Percentiles rank a stretch among this genome's conserved stretches.
Conservation (phyloP, 2,888 invertebrate genomes). For the Rhogogaster chlorosoma region DNA sequence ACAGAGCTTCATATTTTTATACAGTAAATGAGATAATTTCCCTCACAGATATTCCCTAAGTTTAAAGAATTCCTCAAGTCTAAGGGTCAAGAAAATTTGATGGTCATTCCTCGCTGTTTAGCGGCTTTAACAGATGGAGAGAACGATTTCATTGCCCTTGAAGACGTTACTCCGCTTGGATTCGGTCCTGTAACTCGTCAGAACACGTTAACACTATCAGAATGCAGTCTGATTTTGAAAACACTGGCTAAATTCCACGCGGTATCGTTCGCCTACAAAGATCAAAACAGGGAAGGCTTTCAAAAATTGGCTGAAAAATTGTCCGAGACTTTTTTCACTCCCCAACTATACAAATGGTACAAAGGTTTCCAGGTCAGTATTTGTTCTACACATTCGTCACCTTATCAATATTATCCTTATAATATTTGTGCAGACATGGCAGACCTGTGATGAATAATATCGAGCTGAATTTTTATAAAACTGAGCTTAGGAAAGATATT, state of each 20-base stretch:
- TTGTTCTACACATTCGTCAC: background rate
- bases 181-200: conserved; percentile 71
- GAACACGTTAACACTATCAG: conserved; percentile 67
- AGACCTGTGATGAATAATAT: background rate
- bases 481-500: background rate
- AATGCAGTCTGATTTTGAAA: conserved; percentile 72
- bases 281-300: conserved; percentile 75
- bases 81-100: conserved; percentile 62
- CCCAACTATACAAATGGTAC: conserved; percentile 69
- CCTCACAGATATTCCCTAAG: conserved; percentile 67
- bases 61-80: conserved; percentile 67
- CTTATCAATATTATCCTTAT: background rate
- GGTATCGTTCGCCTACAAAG: conserved; percentile 77
- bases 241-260: conserved; percentile 78
- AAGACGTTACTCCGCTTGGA: conserved; percentile 74
- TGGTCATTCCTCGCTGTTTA: conserved; percentile 71
- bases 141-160: conserved; percentile 77
- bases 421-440: background rate
- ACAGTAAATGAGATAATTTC: background rate
- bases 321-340: conserved; percentile 70
- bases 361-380: conserved; percentile 69
- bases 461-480: background rate
- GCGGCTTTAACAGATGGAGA: conserved; percentile 74
- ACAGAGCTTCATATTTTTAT: background rate
- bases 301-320: conserved; percentile 61